Base-by-base conservation (phyloP, 2,113 vertebrate species). In the Periophthalmodon schlosseri region DNA sequence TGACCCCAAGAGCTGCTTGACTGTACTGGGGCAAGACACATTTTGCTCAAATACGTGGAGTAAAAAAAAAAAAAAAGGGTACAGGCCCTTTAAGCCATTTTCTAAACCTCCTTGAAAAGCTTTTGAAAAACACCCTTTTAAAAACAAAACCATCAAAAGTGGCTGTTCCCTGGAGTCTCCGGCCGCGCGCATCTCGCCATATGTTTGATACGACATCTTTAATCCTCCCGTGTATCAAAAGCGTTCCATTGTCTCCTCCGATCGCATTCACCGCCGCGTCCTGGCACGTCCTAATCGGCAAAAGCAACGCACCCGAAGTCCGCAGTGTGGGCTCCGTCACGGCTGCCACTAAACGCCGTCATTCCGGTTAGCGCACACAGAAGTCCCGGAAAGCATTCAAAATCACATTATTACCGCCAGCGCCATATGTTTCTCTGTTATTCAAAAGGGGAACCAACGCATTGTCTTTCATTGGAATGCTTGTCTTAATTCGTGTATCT, bases 401-500 rank as follows among this genome's bases (percentile, higher is more conserved):
- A 84, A 86, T 80, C 81, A 72, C 76, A 81, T 89, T 88, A 88
- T 89, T 91, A 87, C 80, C 78, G 69, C 65, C 78, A 72, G 76
- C 74, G 76, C 78, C 75, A 57, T 81, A 67, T 72, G 67, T 52
- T 77, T 82, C 74, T 52, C 60, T 70, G n/a, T 49, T 65, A 44
- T 56, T 50, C 57, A n/a, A 28, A 60, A 52, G 47, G 63, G 21
- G 20, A 3, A 61, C 63, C 63, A 67, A 77, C 39, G 54, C 69
- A 84, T 91, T 90, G 87, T 90, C 75, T 88, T 81, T 84, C 84
- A 70, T 91, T 89, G 72, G 64, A 76, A 78, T 79, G 90, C 90
- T 91, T 92, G 91, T 93, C 92, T 92, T 90, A 82, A 90, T 93
- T 89, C 88, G 84, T 34, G 60, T 18, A 94, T 93, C 93, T 91